Percentiles rank a stretch among this genome's conserved stretches.
Conservation (phyloP, 2,797 vertebrate species). For the Hippocampus kuda region DNA sequence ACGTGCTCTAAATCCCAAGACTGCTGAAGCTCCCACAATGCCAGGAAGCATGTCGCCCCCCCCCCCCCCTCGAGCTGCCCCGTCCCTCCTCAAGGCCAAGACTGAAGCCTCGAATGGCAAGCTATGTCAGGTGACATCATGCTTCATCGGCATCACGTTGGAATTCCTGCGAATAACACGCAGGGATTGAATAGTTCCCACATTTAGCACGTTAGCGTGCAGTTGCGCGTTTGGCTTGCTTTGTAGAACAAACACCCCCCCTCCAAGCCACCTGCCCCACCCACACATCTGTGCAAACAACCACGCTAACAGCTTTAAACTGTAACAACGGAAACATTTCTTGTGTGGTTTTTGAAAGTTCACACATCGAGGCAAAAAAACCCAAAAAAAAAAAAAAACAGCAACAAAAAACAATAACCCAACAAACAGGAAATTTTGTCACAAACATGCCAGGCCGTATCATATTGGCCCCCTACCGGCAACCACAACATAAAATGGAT, state of each 20-base stretch:
- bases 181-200: not conserved
- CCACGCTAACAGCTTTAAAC: not conserved
- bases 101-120: not conserved
- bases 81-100: not conserved
- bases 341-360: not conserved
- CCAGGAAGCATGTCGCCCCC: conserved; percentile 61
- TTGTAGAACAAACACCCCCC: not conserved
- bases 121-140: not conserved
- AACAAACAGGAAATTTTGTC: too few relatives aligned
- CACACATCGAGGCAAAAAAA: not conserved
- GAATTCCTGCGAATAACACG: not conserved
- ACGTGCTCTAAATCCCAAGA: conserved; percentile 42
- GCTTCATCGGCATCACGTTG: not conserved
- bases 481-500: too few relatives aligned
- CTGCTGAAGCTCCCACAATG: conserved; percentile 62
- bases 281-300: not conserved
- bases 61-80: not conserved
- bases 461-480: too few relatives aligned
- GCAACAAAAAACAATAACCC: too few relatives aligned
- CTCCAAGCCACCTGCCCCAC: not conserved
- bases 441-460: too few relatives aligned
- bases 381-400: not conserved
- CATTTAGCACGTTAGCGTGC: not conserved
- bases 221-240: not conserved
- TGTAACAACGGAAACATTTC: not conserved